Percentiles rank a stretch among this genome's conserved stretches.
These are phyloP conservation scores for Rhagologus leucostigma DNA, from an alignment of 2,113 vertebrate species.

Conservation along the genomic window DNA sequence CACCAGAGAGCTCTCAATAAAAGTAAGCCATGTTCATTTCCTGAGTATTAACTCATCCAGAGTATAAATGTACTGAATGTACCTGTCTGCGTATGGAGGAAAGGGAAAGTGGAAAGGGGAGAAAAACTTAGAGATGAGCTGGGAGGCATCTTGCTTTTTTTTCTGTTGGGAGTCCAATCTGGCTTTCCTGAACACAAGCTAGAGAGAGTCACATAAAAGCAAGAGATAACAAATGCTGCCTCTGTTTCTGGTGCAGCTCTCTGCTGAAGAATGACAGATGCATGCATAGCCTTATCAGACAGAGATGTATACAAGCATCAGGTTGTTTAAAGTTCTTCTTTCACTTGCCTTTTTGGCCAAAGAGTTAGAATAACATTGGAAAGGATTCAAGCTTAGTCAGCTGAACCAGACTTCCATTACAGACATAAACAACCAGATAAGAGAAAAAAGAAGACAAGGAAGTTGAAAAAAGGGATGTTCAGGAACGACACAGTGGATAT, in stretches of 20 bases:
- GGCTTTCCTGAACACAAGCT: neutral
- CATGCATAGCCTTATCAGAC: neutral
- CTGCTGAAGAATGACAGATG: neutral
- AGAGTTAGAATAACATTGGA: constrained; percentile 9
- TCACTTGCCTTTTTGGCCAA: neutral
- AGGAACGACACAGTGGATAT: neutral
- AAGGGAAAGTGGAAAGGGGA: neutral
- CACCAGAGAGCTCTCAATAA: neutral
- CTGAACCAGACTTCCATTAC: neutral
- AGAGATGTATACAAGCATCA: neutral
- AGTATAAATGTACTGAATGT: neutral
- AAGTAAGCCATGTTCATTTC: neutral
- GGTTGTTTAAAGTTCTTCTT: neutral
- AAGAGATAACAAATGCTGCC: neutral
- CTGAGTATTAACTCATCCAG: neutral
- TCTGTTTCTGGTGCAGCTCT: neutral
- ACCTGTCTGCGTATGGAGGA: neutral
- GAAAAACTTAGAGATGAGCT: neutral
- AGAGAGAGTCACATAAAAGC: neutral
- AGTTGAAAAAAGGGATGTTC: neutral
- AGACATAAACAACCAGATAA: neutral
- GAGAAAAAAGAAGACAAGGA: neutral
- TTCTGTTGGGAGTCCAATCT: neutral
- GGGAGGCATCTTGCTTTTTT: neutral
- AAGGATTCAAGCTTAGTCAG: neutral